Conservation (phyloP, 2,888 invertebrate genomes). For the Odontocolon sp. region DNA sequence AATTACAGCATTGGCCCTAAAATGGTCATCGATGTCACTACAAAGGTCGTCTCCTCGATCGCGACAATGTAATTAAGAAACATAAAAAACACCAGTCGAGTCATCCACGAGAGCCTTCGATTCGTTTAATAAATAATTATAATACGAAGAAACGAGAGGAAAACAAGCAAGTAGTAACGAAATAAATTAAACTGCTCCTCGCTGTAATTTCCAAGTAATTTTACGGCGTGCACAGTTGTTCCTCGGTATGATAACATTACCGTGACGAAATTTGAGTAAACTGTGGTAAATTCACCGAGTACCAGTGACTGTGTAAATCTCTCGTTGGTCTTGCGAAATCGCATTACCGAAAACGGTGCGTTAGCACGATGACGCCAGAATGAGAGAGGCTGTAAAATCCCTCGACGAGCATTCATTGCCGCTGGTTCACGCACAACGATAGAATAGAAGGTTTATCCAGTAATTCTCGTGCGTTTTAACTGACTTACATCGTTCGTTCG, state of each 20-base stretch:
- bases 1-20: constrained; percentile 33
- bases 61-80: background rate
- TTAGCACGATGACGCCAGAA: constrained; percentile 8
- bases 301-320: constrained; percentile 6
- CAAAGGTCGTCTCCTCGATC: constrained; percentile 34
- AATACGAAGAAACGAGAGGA: too few relatives aligned
- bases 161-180: too few relatives aligned
- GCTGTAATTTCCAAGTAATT: too few relatives aligned
- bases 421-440: background rate
- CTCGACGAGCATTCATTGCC: background rate
- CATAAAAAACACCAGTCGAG: too few relatives aligned
- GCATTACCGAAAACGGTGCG: constrained; percentile 42
- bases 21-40: constrained; percentile 48
- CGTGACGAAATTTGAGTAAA: constrained; percentile 26
- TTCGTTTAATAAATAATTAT: too few relatives aligned
- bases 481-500: constrained; percentile 27
- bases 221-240: too few relatives aligned
- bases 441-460: too few relatives aligned
- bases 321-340: constrained; percentile 11
- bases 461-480: background rate
- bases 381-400: background rate
- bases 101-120: too few relatives aligned
- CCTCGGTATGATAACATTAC: too few relatives aligned
- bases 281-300: background rate
- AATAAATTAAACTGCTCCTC: too few relatives aligned